Percentiles rank a stretch among this genome's conserved stretches.
phyloP scores from a whole-genome alignment of 2,797 vertebrate genomes.

The Enteromius afrohamiltoni region DNA sequence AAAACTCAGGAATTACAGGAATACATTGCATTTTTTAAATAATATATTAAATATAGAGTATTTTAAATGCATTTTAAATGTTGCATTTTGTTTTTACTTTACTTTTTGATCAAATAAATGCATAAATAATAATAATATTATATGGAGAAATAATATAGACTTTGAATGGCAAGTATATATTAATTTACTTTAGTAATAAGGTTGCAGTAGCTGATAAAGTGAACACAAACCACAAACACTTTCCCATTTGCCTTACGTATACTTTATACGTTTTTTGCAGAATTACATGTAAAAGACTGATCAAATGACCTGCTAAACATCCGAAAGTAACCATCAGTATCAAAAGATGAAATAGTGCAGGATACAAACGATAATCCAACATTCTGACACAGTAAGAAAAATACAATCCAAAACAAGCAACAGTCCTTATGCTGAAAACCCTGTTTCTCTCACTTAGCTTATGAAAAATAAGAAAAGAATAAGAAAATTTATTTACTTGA shows the following conservation, averaged over 20 bases:
- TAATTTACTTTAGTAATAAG: not conserved
- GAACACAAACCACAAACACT: constrained; percentile 1
- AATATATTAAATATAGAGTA: not conserved
- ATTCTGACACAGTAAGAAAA: constrained; percentile 3
- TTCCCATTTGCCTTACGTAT: not conserved
- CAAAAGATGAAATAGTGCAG: not conserved
- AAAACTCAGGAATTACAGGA: not conserved
- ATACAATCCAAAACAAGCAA: not conserved
- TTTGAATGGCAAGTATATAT: not conserved
- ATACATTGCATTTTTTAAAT: not conserved
- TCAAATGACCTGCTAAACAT: not conserved
- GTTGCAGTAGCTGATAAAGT: not conserved
- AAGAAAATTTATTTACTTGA: not conserved
- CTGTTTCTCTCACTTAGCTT: not conserved
- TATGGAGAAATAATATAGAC: not conserved
- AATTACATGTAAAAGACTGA: constrained; percentile 26
- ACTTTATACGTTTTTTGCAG: constrained; percentile 15
- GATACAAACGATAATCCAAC: not conserved
- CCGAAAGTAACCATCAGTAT: not conserved
- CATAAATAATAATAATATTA: not conserved
- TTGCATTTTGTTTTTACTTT: too few species aligned
- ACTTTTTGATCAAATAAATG: not conserved
- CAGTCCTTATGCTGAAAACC: not conserved
- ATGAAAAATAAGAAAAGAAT: constrained; percentile 3
- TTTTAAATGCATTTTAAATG: too few species aligned